Conservation (phyloP, 2,797 vertebrate species). For the Sebastes wilsoni region DNA sequence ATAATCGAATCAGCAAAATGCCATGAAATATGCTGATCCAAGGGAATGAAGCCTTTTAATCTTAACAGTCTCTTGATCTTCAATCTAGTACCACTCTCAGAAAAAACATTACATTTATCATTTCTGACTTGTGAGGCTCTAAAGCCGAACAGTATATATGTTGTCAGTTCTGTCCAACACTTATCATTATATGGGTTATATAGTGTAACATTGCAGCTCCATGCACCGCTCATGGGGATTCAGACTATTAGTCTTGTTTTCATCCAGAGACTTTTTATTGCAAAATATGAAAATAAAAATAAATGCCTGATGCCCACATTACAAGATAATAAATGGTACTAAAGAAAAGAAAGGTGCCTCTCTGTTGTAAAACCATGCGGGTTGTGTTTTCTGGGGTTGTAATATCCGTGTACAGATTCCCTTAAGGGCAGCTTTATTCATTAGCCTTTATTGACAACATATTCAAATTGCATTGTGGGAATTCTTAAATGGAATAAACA, state of each 20-base stretch:
- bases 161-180: background rate
- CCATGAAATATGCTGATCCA: background rate
- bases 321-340: background rate
- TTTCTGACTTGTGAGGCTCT: background rate
- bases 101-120: background rate
- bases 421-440: constrained; percentile 6
- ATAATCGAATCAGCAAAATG: background rate
- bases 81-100: background rate
- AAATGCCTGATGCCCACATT: background rate
- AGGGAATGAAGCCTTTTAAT: background rate
- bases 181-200: background rate
- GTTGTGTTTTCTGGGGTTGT: background rate
- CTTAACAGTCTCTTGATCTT: background rate
- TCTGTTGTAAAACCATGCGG: background rate
- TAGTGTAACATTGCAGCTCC: background rate
- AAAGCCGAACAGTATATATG: background rate
- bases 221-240: background rate
- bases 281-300: background rate
- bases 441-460: constrained; percentile 16
- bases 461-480: constrained; percentile 19
- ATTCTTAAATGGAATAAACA: constrained; percentile 17
- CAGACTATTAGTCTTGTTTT: background rate
- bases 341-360: background rate
- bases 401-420: constrained; percentile 2
- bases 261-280: background rate